Percentiles rank a stretch among this genome's conserved stretches.
These are phyloP conservation scores for Anoplolepis gracilipes DNA, from an alignment of 1,140 invertebrate species.

Conservation along the genomic window DNA sequence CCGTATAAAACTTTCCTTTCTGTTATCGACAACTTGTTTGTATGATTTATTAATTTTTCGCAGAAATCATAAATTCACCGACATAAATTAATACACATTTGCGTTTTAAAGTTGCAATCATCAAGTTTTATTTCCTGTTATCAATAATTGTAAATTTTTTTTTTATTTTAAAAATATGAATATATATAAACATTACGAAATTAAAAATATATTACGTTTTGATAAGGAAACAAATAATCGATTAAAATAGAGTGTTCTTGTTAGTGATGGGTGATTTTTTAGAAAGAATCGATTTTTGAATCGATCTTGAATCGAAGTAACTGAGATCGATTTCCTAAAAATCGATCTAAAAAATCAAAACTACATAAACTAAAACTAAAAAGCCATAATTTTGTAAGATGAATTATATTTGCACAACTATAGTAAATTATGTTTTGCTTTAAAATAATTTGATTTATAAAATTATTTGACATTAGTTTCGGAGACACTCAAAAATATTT, in stretches of 20 bases:
- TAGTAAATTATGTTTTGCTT: too few species aligned
- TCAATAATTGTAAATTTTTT: not conserved
- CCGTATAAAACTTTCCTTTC: not conserved
- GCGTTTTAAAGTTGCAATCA: not conserved
- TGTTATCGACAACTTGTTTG: constrained; percentile 53
- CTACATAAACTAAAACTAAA: too few species aligned
- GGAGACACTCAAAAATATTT: too few species aligned
- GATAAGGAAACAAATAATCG: not conserved
- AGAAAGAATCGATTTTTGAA: too few species aligned
- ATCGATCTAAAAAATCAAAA: too few species aligned
- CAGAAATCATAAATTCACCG: constrained; percentile 1
- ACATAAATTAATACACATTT: not conserved
- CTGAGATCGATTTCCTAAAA: too few species aligned
- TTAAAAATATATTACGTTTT: not conserved
- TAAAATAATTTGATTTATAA: too few species aligned
- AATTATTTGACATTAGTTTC: too few species aligned
- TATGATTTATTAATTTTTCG: constrained; percentile 36
- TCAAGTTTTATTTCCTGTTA: not conserved
- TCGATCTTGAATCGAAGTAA: too few species aligned
- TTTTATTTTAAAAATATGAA: not conserved
- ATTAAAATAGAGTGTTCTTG: not conserved
- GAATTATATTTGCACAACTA: too few species aligned
- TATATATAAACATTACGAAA: not conserved
- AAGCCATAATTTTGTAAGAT: too few species aligned
- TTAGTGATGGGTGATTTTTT: too few species aligned